Percentiles rank a stretch among this genome's conserved stretches.
Evolutionary conservation across 2,888 invertebrate genomes (phyloP).

Genomic region (Watsonalla cultraria): DNA sequence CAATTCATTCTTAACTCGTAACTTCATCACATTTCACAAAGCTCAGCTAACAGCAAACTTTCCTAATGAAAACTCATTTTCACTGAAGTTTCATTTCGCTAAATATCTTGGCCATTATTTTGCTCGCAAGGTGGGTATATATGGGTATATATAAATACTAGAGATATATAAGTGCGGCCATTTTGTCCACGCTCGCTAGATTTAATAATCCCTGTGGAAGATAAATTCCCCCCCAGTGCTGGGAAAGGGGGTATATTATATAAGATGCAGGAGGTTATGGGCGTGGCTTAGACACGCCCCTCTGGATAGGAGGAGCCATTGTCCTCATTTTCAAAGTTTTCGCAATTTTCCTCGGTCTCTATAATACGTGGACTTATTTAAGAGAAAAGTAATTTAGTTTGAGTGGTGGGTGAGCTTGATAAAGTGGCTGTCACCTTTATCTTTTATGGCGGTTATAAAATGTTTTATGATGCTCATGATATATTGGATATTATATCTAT

Average conservation of each 20-base stretch:
- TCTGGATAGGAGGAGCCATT: conserved; percentile 15
- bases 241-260: conserved; percentile 32
- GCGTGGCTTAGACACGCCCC: conserved; percentile 35
- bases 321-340: conserved; percentile 4
- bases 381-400: conserved; percentile 26
- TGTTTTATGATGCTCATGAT: conserved; percentile 2
- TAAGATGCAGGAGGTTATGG: conserved; percentile 34
- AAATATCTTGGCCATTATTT: conserved; percentile 9
- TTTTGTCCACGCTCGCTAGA: conserved; percentile 44
- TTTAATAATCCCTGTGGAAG: conserved; percentile 64
- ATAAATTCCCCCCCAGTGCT: conserved; percentile 61
- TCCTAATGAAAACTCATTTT: neutral
- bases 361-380: conserved; percentile 10
- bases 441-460: conserved; percentile 4
- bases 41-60: neutral
- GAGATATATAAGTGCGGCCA: conserved; percentile 37
- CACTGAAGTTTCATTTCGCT: neutral
- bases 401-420: conserved; percentile 19
- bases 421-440: conserved; percentile 1
- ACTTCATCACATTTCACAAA: too few species aligned
- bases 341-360: neutral
- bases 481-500: neutral
- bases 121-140: neutral
- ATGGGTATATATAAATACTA: conserved; percentile 14
- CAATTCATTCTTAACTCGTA: too few species aligned